Evolutionary conservation across 2,888 invertebrate species (phyloP).

Genomic region (Emesis castigata): DNA sequence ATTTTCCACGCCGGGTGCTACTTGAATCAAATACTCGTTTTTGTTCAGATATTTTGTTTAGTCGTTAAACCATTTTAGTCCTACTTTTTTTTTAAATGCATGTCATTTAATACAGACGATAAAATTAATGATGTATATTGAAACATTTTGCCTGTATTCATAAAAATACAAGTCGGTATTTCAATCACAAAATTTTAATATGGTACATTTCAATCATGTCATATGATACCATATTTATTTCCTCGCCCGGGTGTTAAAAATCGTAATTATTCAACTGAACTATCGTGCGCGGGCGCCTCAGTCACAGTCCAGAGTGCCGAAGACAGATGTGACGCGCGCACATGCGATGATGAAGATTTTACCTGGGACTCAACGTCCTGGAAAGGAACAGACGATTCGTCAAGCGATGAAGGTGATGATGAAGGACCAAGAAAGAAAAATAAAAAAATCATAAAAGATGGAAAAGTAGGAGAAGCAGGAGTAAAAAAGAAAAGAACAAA

Average conservation of each 20-base stretch:
- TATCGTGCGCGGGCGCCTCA: conserved; percentile 21
- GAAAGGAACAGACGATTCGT: conserved; percentile 16
- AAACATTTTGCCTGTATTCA: conserved; percentile 24
- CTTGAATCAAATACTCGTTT: conserved; percentile 22
- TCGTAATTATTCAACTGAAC: conserved; percentile 22
- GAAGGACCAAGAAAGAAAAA: conserved; percentile 20
- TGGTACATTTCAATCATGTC: conserved; percentile 31
- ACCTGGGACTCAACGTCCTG: conserved; percentile 13
- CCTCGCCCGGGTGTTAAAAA: conserved; percentile 21
- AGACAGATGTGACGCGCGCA: too few relatives aligned
- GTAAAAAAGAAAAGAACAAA: conserved; percentile 31
- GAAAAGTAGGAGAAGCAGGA: conserved; percentile 28
- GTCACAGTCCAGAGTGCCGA: conserved; percentile 20
- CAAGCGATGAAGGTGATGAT: neutral
- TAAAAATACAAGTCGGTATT: conserved; percentile 24
- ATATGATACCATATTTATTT: conserved; percentile 31
- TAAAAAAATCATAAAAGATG: conserved; percentile 8
- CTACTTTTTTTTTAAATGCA: conserved; percentile 16
- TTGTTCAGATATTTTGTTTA: neutral
- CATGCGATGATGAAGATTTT: conserved; percentile 8
- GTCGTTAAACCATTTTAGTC: conserved; percentile 4
- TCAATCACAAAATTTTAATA: conserved; percentile 25
- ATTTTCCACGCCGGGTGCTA: conserved; percentile 22
- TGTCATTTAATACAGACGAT: conserved; percentile 22
- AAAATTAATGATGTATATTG: conserved; percentile 17